These are phyloP conservation scores for fruit fly (Drosophila melanogaster) DNA, from an alignment of 1,140 invertebrate species.

Conservation along the genomic window DNA sequence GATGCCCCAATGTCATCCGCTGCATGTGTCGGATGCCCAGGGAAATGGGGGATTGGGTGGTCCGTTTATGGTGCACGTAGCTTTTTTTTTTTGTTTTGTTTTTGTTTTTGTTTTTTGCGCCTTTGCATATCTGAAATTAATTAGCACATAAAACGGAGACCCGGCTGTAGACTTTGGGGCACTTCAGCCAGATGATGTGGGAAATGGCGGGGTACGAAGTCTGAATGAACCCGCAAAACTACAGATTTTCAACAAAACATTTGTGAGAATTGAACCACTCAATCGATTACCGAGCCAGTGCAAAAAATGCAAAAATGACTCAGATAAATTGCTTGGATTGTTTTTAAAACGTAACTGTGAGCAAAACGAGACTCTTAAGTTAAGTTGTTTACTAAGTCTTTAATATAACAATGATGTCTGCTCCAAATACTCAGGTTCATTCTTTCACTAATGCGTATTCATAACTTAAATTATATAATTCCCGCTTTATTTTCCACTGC, in stretches of 20 bases:
- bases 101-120: conserved; percentile 27
- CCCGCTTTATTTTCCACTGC: neutral
- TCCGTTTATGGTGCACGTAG: conserved; percentile 34
- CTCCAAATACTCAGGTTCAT: too few relatives aligned
- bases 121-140: conserved; percentile 61
- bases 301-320: conserved; percentile 12
- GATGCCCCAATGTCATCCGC: conserved; percentile 62
- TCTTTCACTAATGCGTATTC: too few relatives aligned
- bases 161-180: conserved; percentile 1
- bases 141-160: conserved; percentile 46
- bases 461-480: neutral
- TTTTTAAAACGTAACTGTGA: neutral
- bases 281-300: conserved; percentile 30
- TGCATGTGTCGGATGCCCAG: conserved; percentile 3
- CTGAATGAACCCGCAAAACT: conserved; percentile 13
- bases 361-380: neutral
- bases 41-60: neutral
- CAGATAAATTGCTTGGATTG: conserved; percentile 6
- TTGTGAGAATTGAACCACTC: neutral
- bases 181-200: conserved; percentile 12
- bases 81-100: conserved; percentile 16
- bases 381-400: too few relatives aligned
- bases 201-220: conserved; percentile 5
- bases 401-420: too few relatives aligned
- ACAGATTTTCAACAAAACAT: conserved; percentile 10